Evolutionary conservation across 1,140 invertebrate species (phyloP).

Genomic region (Drosophila novamexicana): DNA sequence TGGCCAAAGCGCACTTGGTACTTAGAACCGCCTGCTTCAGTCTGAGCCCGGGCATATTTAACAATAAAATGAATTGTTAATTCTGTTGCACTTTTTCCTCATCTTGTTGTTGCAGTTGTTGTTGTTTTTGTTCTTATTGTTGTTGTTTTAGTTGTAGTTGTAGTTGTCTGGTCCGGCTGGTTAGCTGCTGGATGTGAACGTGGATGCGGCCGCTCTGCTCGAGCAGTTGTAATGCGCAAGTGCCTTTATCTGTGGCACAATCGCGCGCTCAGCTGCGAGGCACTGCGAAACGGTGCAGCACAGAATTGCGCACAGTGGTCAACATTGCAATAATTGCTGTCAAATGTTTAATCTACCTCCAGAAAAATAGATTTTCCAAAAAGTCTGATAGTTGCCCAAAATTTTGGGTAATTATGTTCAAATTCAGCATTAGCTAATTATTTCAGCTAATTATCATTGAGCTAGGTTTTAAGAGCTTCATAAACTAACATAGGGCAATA

Average conservation of each 20-base stretch:
- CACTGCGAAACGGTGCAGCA: constrained; percentile 25
- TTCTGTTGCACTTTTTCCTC: constrained; percentile 72
- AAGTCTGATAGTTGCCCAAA: too few relatives aligned
- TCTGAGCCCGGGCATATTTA: constrained; percentile 56
- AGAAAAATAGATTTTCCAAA: too few relatives aligned
- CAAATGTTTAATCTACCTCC: background rate
- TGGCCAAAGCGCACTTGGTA: constrained; percentile 39
- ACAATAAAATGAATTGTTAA: constrained; percentile 83
- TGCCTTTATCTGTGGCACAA: constrained; percentile 80
- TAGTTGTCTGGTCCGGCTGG: constrained; percentile 13
- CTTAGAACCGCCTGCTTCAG: constrained; percentile 37
- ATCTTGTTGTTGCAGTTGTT: constrained; percentile 21
- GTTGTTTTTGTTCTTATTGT: constrained; percentile 7
- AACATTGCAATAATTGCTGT: background rate
- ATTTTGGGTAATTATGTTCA: too few relatives aligned
- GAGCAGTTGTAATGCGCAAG: constrained; percentile 74
- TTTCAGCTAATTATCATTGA: too few relatives aligned
- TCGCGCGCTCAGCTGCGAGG: constrained; percentile 47
- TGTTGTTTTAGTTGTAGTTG: constrained; percentile 32
- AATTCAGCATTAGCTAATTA: too few relatives aligned
- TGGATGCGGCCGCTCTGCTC: constrained; percentile 30
- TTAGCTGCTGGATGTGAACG: constrained; percentile 25
- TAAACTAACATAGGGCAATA: too few relatives aligned
- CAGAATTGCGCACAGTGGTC: constrained; percentile 5
- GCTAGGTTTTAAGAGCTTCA: too few relatives aligned